A percentile compares a stretch with the other conserved stretches of the same genome.
phyloP scores from a whole-genome alignment of 2,113 vertebrate genomes.

The Smithornis capensis region DNA sequence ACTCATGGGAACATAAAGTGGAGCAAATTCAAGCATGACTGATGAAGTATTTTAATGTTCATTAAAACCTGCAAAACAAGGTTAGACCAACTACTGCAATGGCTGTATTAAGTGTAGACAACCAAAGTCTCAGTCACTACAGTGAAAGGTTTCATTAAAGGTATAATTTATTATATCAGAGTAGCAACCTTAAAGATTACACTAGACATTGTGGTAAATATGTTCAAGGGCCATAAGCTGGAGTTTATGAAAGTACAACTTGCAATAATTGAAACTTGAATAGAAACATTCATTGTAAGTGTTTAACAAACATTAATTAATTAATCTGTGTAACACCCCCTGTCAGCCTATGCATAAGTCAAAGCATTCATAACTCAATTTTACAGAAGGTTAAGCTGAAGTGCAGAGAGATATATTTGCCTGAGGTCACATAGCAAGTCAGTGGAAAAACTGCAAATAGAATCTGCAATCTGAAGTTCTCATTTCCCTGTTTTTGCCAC shows the following conservation, averaged over 20 bases:
- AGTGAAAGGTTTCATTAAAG: constrained; percentile 4
- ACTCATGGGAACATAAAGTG: not conserved
- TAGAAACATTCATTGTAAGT: not conserved
- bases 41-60: not conserved
- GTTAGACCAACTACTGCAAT: constrained; percentile 27
- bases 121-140: not conserved
- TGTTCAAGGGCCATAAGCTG: not conserved
- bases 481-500: constrained; percentile 31
- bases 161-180: not conserved
- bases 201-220: not conserved
- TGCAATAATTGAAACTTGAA: not conserved
- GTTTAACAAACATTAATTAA: constrained; percentile 54
- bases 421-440: constrained; percentile 43
- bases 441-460: constrained; percentile 48
- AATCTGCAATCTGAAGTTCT: constrained; percentile 26
- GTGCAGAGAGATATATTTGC: constrained; percentile 39
- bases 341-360: constrained; percentile 34
- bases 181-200: not conserved
- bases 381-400: constrained; percentile 54
- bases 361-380: constrained; percentile 36
- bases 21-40: constrained; percentile 14
- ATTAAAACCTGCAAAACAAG: constrained; percentile 2
- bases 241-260: constrained; percentile 15
- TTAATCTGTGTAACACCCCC: constrained; percentile 13
- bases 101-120: constrained; percentile 17